Percentiles rank a stretch among this genome's conserved stretches.
Evolutionary conservation across 2,888 invertebrate species (phyloP).

Genomic region (Cotesia congregata): DNA sequence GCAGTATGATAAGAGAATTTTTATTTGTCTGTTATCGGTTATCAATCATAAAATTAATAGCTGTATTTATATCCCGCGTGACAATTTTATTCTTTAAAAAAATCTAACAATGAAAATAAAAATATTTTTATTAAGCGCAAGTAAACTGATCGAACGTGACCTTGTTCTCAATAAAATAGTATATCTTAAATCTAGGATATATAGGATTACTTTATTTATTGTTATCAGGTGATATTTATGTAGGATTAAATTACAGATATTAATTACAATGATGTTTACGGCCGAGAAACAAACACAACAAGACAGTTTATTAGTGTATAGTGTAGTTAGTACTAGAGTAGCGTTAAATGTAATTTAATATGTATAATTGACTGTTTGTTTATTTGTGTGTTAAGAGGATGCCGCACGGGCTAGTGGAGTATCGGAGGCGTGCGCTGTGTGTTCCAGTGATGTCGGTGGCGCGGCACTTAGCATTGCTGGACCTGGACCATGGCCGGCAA

Average conservation of each 20-base stretch:
- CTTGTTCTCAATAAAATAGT: constrained; percentile 27
- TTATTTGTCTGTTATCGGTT: background rate
- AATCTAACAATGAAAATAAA: background rate
- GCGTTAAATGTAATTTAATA: background rate
- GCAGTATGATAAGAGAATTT: too few species aligned
- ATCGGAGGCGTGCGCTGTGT: constrained; percentile 70
- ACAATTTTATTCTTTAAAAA: background rate
- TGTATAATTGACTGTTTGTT: constrained; percentile 2
- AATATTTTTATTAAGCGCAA: background rate
- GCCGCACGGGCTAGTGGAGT: constrained; percentile 65
- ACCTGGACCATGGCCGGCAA: constrained; percentile 81
- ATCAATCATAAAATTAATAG: background rate
- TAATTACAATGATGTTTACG: background rate
- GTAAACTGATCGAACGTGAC: constrained; percentile 34
- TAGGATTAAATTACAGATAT: constrained; percentile 11
- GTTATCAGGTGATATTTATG: constrained; percentile 7
- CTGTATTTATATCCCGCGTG: constrained; percentile 10
- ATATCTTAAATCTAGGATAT: background rate
- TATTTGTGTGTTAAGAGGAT: constrained; percentile 60
- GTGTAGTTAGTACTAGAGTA: background rate
- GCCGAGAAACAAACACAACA: background rate
- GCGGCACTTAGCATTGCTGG: constrained; percentile 65
- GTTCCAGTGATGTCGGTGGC: constrained; percentile 79
- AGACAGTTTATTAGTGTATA: too few species aligned
- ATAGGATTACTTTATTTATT: background rate